A percentile compares a stretch with the other conserved stretches of the same genome.
Conservation (phyloP, 2,888 invertebrate genomes). For the Rhagium mordax region DNA sequence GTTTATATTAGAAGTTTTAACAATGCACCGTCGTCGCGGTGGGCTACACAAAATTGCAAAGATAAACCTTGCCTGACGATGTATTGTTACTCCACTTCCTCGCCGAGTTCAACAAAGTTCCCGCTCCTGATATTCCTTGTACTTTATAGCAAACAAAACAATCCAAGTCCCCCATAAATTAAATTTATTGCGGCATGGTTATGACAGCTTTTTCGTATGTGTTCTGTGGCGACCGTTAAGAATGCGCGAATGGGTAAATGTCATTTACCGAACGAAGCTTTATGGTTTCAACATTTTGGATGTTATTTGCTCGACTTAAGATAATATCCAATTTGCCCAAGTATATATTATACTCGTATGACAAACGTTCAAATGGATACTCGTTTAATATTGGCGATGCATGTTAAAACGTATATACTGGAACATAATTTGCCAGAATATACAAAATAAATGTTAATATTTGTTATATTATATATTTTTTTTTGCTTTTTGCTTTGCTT, state of each 20-base stretch:
- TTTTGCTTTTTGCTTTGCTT: too few relatives aligned
- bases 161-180: slow-evolving; percentile 45
- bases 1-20: not conserved
- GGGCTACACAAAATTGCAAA: not conserved
- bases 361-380: too few relatives aligned
- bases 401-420: too few relatives aligned
- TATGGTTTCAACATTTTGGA: slow-evolving; percentile 9
- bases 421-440: too few relatives aligned
- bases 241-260: not conserved
- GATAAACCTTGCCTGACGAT: not conserved
- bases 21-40: not conserved
- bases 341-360: too few relatives aligned
- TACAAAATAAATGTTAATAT: too few relatives aligned
- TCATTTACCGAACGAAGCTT: slow-evolving; percentile 8
- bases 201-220: slow-evolving; percentile 42
- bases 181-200: slow-evolving; percentile 43
- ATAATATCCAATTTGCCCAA: too few relatives aligned
- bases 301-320: not conserved
- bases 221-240: slow-evolving; percentile 7
- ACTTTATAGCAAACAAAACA: slow-evolving; percentile 40
- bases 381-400: too few relatives aligned
- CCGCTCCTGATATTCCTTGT: slow-evolving; percentile 31
- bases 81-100: not conserved
- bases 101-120: slow-evolving; percentile 12
- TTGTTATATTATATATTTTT: too few relatives aligned